These are phyloP conservation scores for Eustalomyia histrio DNA, from an alignment of 2,888 invertebrate species.

Conservation along the genomic window DNA sequence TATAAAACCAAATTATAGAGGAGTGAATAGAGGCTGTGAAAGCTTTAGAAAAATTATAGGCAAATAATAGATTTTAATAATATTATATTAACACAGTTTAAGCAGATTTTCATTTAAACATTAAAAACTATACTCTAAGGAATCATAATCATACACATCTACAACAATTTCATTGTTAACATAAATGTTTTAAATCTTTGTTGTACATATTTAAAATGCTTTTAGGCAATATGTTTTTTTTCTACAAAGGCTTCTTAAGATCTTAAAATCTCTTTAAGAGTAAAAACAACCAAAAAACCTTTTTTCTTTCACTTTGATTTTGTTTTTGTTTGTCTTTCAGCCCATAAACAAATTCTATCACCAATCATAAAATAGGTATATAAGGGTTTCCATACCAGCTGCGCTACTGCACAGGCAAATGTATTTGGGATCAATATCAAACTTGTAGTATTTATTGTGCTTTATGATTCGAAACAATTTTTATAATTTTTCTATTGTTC, in stretches of 20 bases:
- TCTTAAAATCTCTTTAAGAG: background rate
- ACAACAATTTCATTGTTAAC: background rate
- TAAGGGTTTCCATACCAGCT: too few species aligned
- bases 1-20: background rate
- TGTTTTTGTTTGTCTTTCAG: background rate
- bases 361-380: background rate
- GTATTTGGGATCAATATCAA: too few species aligned
- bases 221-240: background rate
- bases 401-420: too few species aligned
- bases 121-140: background rate
- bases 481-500: too few species aligned
- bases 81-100: background rate
- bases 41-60: background rate
- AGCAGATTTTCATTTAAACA: background rate
- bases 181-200: background rate
- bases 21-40: background rate
- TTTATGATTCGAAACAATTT: too few species aligned
- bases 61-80: background rate
- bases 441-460: too few species aligned
- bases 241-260: background rate
- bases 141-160: background rate
- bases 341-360: background rate
- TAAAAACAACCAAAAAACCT: background rate
- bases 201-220: background rate
- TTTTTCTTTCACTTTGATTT: background rate